A percentile compares a stretch with the other conserved stretches of the same genome.
These are phyloP conservation scores for Tetranychus piercei DNA, from an alignment of 2,888 invertebrate genomes.

Conservation along the genomic window DNA sequence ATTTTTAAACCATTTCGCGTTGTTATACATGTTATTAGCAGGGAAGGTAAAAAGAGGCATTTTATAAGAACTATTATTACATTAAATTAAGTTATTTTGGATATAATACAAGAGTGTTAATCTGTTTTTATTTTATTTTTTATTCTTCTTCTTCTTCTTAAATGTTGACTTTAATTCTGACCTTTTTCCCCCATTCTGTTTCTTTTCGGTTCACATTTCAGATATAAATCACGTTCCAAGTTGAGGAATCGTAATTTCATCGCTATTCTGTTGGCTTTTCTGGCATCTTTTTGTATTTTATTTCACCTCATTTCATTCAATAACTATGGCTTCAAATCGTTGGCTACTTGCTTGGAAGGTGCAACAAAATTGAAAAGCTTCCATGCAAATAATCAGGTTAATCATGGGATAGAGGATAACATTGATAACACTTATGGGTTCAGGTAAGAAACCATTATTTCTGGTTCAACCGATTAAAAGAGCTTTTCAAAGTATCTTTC, in stretches of 20 bases:
- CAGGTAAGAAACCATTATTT: not conserved
- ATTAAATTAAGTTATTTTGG: too few species aligned
- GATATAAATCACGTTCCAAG: not conserved
- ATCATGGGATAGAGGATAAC: not conserved
- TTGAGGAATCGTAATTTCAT: not conserved
- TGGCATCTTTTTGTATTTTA: constrained; percentile 2
- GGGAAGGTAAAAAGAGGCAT: too few species aligned
- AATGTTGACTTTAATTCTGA: not conserved
- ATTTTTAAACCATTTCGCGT: too few species aligned
- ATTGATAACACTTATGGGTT: not conserved
- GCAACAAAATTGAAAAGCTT: not conserved
- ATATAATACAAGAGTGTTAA: too few species aligned
- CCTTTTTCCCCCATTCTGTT: not conserved
- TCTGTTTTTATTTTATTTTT: too few species aligned
- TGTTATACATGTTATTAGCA: too few species aligned
- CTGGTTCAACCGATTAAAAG: not conserved
- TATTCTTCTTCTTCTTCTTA: not conserved
- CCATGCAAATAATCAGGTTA: not conserved
- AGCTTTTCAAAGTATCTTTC: too few species aligned
- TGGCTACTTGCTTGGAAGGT: not conserved
- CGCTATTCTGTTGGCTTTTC: constrained; percentile 3
- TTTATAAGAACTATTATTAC: too few species aligned
- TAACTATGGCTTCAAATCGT: not conserved
- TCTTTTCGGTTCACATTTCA: not conserved
- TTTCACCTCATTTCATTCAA: constrained; percentile 1